phyloP scores from a whole-genome alignment of 1,140 invertebrate genomes.

The Harpegnathos saltator region DNA sequence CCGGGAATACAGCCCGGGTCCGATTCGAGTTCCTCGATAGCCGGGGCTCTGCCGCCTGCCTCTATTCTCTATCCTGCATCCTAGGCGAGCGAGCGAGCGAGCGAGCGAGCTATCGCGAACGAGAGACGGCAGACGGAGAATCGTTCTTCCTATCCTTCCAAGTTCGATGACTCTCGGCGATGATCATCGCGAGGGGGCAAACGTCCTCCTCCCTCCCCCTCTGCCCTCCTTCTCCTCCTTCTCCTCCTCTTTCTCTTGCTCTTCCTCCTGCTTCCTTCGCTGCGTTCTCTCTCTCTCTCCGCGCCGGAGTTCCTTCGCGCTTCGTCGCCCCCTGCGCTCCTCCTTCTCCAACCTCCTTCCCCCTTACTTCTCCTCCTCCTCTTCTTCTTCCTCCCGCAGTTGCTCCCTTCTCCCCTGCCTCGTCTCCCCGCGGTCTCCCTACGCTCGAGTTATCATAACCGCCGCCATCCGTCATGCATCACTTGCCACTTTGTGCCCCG shows the following conservation, averaged over 20 bases:
- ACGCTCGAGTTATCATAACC: slow-evolving; percentile 77
- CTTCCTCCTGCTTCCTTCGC: slow-evolving; percentile 20
- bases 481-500: slow-evolving; percentile 76
- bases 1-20: slow-evolving; percentile 45
- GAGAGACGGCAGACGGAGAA: slow-evolving; percentile 61
- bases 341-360: slow-evolving; percentile 16
- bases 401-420: slow-evolving; percentile 29
- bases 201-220: slow-evolving; percentile 44
- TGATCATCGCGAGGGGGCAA: slow-evolving; percentile 63
- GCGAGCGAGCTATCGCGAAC: slow-evolving; percentile 51
- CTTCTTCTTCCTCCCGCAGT: not conserved
- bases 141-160: slow-evolving; percentile 62
- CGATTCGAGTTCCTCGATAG: slow-evolving; percentile 61
- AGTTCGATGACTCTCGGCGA: slow-evolving; percentile 71
- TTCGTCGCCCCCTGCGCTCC: slow-evolving; percentile 52
- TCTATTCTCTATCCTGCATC: slow-evolving; percentile 12
- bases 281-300: slow-evolving; percentile 29
- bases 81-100: slow-evolving; percentile 16
- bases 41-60: slow-evolving; percentile 20
- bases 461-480: slow-evolving; percentile 77
- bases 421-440: slow-evolving; percentile 34
- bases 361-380: slow-evolving; percentile 9
- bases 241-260: slow-evolving; percentile 4
- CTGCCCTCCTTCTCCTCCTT: slow-evolving; percentile 32
- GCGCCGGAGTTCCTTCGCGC: slow-evolving; percentile 38